These are phyloP conservation scores for Cinclus cinclus DNA, from an alignment of 2,113 vertebrate species.

Conservation along the genomic window DNA sequence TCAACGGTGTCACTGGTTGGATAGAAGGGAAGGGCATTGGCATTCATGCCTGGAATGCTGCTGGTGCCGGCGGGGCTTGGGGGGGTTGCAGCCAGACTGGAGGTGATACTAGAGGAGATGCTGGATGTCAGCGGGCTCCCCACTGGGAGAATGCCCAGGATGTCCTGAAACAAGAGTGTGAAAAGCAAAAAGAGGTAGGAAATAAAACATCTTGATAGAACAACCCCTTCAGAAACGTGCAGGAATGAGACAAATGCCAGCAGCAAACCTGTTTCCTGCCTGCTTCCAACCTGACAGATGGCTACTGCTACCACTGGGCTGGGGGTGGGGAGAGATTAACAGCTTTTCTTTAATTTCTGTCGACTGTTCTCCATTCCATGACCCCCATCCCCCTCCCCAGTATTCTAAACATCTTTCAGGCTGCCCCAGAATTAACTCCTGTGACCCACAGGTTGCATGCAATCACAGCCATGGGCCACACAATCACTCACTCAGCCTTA, in stretches of 20 bases:
- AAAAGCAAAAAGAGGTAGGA: constrained; percentile 11
- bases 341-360: constrained; percentile 60
- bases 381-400: background rate
- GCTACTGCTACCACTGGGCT: constrained; percentile 15
- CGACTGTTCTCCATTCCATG: background rate
- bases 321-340: constrained; percentile 34
- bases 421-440: constrained; percentile 36
- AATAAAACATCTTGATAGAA: background rate
- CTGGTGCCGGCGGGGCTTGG: constrained; percentile 91
- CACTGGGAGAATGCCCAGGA: constrained; percentile 90
- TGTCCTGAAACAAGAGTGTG: constrained; percentile 80
- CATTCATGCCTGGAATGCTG: constrained; percentile 93
- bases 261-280: constrained; percentile 35
- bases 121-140: constrained; percentile 91
- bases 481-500: constrained; percentile 20
- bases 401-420: background rate
- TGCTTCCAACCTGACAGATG: constrained; percentile 62
- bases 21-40: constrained; percentile 97
- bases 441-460: constrained; percentile 31
- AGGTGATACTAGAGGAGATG: constrained; percentile 95
- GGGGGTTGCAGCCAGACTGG: constrained; percentile 93
- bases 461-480: background rate
- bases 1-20: constrained; percentile 98
- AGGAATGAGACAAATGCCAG: constrained; percentile 17
- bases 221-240: background rate